Percentiles rank a stretch among this genome's conserved stretches.
Evolutionary conservation across 1,140 invertebrate genomes (phyloP).

Genomic region (Trinorchestia longiramus): DNA sequence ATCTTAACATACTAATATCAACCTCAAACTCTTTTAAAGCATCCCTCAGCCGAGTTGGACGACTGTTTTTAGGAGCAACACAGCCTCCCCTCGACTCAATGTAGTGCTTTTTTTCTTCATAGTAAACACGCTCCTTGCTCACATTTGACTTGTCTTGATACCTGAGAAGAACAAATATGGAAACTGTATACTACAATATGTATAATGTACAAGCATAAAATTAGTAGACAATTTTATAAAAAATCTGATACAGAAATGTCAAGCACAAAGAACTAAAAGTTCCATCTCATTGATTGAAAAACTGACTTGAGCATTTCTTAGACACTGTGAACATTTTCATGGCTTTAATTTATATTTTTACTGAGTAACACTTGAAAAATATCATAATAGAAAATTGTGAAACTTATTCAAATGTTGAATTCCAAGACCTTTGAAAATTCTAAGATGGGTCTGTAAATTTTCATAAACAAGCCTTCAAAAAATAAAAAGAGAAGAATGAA

Average conservation of each 20-base stretch:
- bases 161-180: constrained; percentile 62
- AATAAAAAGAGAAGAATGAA: too few relatives aligned
- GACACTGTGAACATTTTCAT: not conserved
- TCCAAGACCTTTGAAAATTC: too few relatives aligned
- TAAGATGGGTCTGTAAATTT: too few relatives aligned
- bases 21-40: constrained; percentile 78
- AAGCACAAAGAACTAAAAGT: not conserved
- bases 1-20: constrained; percentile 66
- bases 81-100: constrained; percentile 75
- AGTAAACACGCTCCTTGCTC: constrained; percentile 69
- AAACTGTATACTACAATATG: not conserved
- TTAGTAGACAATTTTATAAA: not conserved
- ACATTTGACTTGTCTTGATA: constrained; percentile 71
- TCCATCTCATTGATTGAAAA: not conserved
- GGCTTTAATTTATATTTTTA: not conserved
- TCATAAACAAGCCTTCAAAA: too few relatives aligned
- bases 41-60: constrained; percentile 79
- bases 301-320: not conserved
- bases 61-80: constrained; percentile 78
- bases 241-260: not conserved
- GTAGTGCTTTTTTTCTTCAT: constrained; percentile 75
- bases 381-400: too few relatives aligned
- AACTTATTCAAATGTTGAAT: too few relatives aligned
- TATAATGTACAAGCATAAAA: not conserved
- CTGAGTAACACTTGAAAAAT: too few relatives aligned